A percentile compares a stretch with the other conserved stretches of the same genome.
Conservation (phyloP, 2,797 vertebrate genomes). For the Spinus olivaceus region DNA sequence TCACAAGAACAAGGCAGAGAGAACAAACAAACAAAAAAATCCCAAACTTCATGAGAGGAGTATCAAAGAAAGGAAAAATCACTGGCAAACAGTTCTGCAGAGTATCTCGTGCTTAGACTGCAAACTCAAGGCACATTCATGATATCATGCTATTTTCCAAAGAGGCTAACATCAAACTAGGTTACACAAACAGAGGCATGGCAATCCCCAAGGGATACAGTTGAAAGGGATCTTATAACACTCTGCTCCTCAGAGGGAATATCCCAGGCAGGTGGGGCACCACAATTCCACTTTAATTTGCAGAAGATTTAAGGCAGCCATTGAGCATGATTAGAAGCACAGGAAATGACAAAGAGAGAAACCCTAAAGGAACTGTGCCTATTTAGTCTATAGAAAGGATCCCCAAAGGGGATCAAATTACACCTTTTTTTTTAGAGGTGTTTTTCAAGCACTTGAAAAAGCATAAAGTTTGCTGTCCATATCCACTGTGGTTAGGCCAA, state of each 20-base stretch:
- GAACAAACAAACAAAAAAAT: background rate
- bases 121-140: background rate
- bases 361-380: background rate
- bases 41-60: background rate
- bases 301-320: background rate
- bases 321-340: background rate
- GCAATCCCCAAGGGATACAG: background rate
- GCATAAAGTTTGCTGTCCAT: background rate
- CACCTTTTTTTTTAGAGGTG: background rate
- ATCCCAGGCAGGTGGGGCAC: background rate
- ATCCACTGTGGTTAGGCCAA: background rate
- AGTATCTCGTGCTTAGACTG: background rate
- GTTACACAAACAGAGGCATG: background rate
- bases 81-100: background rate
- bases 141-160: background rate
- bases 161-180: background rate
- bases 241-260: background rate
- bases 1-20: background rate
- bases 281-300: accelerated
- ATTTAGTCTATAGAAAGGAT: background rate
- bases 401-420: background rate
- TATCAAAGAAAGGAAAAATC: background rate
- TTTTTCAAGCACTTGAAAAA: background rate
- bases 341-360: background rate
- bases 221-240: background rate